phyloP scores from a whole-genome alignment of 2,113 vertebrate species.

The Formicarius rufipectus region DNA sequence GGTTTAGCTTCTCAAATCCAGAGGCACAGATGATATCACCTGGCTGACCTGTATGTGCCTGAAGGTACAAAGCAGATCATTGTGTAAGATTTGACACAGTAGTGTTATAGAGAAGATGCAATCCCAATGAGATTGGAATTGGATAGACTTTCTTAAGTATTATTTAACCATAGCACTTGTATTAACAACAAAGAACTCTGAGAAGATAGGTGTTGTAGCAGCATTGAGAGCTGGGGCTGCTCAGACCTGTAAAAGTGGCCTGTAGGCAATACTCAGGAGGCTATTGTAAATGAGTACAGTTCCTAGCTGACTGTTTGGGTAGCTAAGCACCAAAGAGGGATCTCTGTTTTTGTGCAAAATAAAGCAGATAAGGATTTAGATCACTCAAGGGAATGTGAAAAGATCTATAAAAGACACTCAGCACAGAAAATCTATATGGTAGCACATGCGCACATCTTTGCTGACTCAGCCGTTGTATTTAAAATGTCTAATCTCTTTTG shows the following conservation, averaged over 20 bases:
- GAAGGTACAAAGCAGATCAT: neutral
- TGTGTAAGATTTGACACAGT: neutral
- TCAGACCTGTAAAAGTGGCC: neutral
- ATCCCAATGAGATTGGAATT: neutral
- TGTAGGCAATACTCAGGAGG: neutral
- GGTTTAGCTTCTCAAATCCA: neutral
- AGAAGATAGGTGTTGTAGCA: neutral
- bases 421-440: neutral
- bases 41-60: neutral
- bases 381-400: neutral
- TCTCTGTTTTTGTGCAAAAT: neutral
- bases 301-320: neutral
- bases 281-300: neutral
- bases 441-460: neutral
- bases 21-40: neutral
- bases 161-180: neutral
- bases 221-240: neutral
- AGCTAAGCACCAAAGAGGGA: neutral
- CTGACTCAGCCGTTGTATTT: neutral
- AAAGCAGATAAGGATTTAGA: neutral
- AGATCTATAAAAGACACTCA: neutral
- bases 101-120: neutral
- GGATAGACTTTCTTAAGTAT: neutral
- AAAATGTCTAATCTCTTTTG: neutral
- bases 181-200: neutral